Evolutionary conservation across 2,113 vertebrate species (phyloP).

Genomic region (Desmodus rotundus): DNA sequence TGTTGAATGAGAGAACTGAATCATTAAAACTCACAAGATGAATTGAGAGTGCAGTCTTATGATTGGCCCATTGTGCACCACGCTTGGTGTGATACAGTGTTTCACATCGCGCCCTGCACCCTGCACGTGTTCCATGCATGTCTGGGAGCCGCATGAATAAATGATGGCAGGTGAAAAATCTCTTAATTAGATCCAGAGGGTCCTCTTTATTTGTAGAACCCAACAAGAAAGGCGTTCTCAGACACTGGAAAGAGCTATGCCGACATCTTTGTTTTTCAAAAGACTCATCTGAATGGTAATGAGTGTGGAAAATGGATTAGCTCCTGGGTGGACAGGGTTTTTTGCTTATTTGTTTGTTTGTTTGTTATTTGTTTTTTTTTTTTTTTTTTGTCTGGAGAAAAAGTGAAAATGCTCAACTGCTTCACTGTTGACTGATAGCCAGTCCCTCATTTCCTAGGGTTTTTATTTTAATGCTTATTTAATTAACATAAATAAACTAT

Average conservation of each 20-base stretch:
- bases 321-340: slow-evolving; percentile 20
- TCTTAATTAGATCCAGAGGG: slow-evolving; percentile 73
- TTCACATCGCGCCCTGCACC: neutral
- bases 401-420: slow-evolving; percentile 7
- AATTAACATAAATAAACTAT: slow-evolving; percentile 22
- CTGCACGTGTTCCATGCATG: slow-evolving; percentile 26
- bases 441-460: neutral
- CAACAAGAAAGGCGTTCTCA: slow-evolving; percentile 62
- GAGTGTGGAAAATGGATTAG: slow-evolving; percentile 69
- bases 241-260: slow-evolving; percentile 40
- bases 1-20: slow-evolving; percentile 52
- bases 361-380: neutral
- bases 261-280: slow-evolving; percentile 66
- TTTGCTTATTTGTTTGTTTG: slow-evolving; percentile 50
- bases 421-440: neutral
- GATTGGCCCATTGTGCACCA: slow-evolving; percentile 32
- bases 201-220: slow-evolving; percentile 55
- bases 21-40: slow-evolving; percentile 63
- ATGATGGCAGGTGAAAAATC: slow-evolving; percentile 69
- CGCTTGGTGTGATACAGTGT: neutral
- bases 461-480: slow-evolving; percentile 26
- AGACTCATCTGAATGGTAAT: slow-evolving; percentile 70
- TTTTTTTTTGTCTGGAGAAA: slow-evolving; percentile 1
- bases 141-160: slow-evolving; percentile 41
- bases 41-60: slow-evolving; percentile 55